Percentiles rank a stretch among this genome's conserved stretches.
Evolutionary conservation across 2,888 invertebrate species (phyloP).

Genomic region (Xanthia icteritia): DNA sequence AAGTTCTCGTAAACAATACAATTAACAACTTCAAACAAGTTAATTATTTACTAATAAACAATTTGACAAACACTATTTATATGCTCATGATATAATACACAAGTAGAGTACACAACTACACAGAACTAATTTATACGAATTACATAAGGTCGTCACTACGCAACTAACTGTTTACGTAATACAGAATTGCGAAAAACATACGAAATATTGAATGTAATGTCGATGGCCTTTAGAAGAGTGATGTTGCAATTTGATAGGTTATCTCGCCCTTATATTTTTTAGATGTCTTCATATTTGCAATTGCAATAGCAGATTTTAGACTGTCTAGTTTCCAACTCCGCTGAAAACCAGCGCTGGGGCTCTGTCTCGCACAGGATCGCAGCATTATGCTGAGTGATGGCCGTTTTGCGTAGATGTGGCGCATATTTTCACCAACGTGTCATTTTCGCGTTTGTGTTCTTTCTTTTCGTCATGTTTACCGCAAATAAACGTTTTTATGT

Average conservation of each 20-base stretch:
- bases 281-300: neutral
- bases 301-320: neutral
- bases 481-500: too few relatives aligned
- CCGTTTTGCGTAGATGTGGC: too few relatives aligned
- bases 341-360: too few relatives aligned
- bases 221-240: slow-evolving; percentile 26
- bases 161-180: slow-evolving; percentile 32
- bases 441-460: too few relatives aligned
- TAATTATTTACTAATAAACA: slow-evolving; percentile 45
- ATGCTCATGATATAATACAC: slow-evolving; percentile 30
- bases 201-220: slow-evolving; percentile 44
- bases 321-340: neutral
- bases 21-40: slow-evolving; percentile 20
- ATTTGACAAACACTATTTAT: slow-evolving; percentile 20
- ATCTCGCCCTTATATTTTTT: neutral
- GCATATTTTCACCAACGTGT: too few relatives aligned
- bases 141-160: slow-evolving; percentile 49
- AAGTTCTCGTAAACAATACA: slow-evolving; percentile 24
- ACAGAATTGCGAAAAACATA: slow-evolving; percentile 43
- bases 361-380: too few relatives aligned
- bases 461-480: too few relatives aligned
- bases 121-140: slow-evolving; percentile 24
- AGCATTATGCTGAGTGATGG: too few relatives aligned
- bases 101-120: slow-evolving; percentile 31
- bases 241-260: slow-evolving; percentile 13